Conservation (phyloP, 2,113 vertebrate species). For the Thamnaconus septentrionalis region DNA sequence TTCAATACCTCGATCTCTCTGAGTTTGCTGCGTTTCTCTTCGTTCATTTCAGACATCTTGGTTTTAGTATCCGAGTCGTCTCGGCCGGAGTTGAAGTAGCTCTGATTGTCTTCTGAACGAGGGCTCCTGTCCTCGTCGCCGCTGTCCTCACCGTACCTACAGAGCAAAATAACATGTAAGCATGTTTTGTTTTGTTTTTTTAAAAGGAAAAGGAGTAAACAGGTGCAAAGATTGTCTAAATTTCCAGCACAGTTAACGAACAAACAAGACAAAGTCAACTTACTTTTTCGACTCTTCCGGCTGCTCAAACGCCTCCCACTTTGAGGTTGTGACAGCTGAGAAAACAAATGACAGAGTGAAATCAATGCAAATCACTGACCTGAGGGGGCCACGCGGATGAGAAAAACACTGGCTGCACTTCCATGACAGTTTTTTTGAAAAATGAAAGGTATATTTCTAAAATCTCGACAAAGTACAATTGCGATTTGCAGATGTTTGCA, state of each 20-base stretch:
- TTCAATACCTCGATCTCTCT: slow-evolving; percentile 91
- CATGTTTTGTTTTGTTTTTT: no score
- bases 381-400: no score
- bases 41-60: slow-evolving; percentile 94
- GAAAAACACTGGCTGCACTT: no score
- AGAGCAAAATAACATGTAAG: background rate
- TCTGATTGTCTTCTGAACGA: slow-evolving; percentile 85
- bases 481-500: no score
- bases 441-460: no score
- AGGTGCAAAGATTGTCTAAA: background rate
- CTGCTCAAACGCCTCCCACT: slow-evolving; percentile 96
- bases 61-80: slow-evolving; percentile 87
- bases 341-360: background rate
- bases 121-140: slow-evolving; percentile 88
- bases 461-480: no score
- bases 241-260: no score
- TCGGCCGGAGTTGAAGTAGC: slow-evolving; percentile 87
- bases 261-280: slow-evolving; percentile 10
- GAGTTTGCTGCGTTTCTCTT: slow-evolving; percentile 95
- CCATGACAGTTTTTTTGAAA: no score
- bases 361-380: no score
- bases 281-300: slow-evolving; percentile 91
- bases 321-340: slow-evolving; percentile 95
- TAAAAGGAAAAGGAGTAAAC: background rate
- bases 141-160: slow-evolving; percentile 86